Conservation (phyloP, 2,797 vertebrate species). For the Schizothorax lantsangensis region DNA sequence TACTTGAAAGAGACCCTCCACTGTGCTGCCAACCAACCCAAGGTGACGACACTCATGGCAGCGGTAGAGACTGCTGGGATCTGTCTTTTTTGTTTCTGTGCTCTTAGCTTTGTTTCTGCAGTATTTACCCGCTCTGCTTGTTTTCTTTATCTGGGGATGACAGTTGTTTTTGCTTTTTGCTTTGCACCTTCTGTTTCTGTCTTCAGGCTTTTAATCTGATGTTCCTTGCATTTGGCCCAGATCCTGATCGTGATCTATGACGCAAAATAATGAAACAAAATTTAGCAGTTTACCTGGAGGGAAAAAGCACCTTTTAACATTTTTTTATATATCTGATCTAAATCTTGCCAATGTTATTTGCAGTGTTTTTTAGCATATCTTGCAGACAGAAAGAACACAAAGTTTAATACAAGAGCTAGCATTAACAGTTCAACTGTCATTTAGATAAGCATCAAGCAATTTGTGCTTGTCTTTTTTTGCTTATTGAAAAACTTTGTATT, state of each 20-base stretch:
- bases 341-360: constrained; percentile 2
- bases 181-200: constrained; percentile 22
- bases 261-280: constrained; percentile 8
- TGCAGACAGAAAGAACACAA: background rate
- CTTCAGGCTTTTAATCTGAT: constrained; percentile 43
- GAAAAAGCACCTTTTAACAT: background rate
- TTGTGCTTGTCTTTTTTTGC: background rate
- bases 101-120: constrained; percentile 36
- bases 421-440: background rate
- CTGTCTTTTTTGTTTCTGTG: constrained; percentile 2
- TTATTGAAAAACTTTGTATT: background rate
- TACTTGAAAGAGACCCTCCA: constrained; percentile 50
- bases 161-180: constrained; percentile 28
- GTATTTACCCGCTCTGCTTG: background rate
- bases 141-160: constrained; percentile 12
- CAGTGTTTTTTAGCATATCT: background rate
- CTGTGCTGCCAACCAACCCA: background rate
- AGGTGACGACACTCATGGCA: constrained; percentile 8
- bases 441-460: background rate
- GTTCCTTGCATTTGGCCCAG: constrained; percentile 10
- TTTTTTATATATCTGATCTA: constrained; percentile 7
- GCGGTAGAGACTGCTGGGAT: background rate
- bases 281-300: background rate
- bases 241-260: constrained; percentile 31
- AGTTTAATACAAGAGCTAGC: background rate